Base-by-base conservation (phyloP, 30 jellyfish, hydroid and myxozoan species). In the Aurelia aurita region DNA sequence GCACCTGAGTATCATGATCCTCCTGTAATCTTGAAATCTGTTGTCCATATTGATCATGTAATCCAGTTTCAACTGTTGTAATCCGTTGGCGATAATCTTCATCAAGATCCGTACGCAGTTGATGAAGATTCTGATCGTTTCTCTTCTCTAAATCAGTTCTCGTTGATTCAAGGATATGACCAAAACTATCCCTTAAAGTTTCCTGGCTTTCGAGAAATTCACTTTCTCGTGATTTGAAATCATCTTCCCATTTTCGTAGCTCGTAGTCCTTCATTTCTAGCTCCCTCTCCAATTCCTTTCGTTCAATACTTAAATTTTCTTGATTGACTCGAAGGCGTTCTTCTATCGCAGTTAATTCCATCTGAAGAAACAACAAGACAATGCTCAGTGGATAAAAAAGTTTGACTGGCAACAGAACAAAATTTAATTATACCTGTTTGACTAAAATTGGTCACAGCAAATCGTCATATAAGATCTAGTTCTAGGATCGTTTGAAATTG, bases 1-100 rank as follows among this genome's bases (percentile, higher is more conserved):
- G 90, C 94, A 89, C 97, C 97, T 89, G 97, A 25, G 47, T 73
- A 34, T 81, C 86, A 51, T 89, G 91, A 9, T 89, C 97, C 54
- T 65, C 90, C 32, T 47, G 39, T 53, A 89, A 15, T 57, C 89
- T 73, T 77, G 87, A 44, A 27, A 92, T 86, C 86, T 82, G 72
- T 43, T 80, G 72, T 4, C 85, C 92, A 71, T 86, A 87, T 55
- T 79, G 79, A 20, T 49, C 82, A 71, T 82, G 97, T 65, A 90
- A 55, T 39, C 87, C 89, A 21, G 59, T 84, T 84, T 92, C 97
- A 59, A 73, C 27, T 3, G 72, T 77, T 18, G 49, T 63, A 58
- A 92, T 64, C 46, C 97, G 77, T 7, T 77, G 75, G 35, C 74
- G 88, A 72, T 92, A 79, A 77, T 92, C 98, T 15, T 74, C 62